Base-by-base conservation (phyloP, 1,140 invertebrate species). In the Drosophila sp. region DNA sequence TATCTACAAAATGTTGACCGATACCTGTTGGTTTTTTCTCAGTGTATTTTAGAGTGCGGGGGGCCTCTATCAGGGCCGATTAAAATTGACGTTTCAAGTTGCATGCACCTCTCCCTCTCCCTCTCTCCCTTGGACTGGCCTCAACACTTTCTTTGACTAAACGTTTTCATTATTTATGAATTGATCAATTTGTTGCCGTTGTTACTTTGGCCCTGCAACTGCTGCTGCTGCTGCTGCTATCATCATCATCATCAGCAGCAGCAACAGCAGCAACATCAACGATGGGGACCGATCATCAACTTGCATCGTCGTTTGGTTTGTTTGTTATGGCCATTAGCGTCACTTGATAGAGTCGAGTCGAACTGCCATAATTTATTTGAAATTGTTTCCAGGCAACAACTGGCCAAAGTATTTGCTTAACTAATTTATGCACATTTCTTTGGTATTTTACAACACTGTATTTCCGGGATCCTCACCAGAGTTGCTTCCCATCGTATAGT, bases 161-260 rank as follows among this genome's bases (percentile, higher is more conserved):
- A 89, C 83, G 80, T 89, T 89, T 87, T 89, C 83, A 84, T 87
- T 87, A 80, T 80, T 89, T 89, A 89, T 89, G 84, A 87, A 87
- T 87, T 87, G 80, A 87, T 87, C 84, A 87, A 87, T 87, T 87
- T 87, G 84, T 83, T 89, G 79, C 7, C 62, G 60, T 11, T 72
- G 66, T 40, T 60, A 41, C 54, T 80, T 60, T 70, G 66, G 75
- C 80, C 69, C 72, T 72, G 68, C 78, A 68, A 70, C 72, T 55
- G 54, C 58, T 65, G 41, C 27, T 54, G 47, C 10, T n/a, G 27
- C n/a, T 38, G 25, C n/a, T 17, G 17, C 62, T 62, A 77, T 75
- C 83, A 82, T 75, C 72, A 64, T 60, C 47, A 27, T 4, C 44
- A 50, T 2, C 44, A 50, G 1, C 44, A 50, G 23, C 44, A 50